Evolutionary conservation across 2,797 vertebrate genomes (phyloP).

Genomic region (Capromys pilorides): DNA sequence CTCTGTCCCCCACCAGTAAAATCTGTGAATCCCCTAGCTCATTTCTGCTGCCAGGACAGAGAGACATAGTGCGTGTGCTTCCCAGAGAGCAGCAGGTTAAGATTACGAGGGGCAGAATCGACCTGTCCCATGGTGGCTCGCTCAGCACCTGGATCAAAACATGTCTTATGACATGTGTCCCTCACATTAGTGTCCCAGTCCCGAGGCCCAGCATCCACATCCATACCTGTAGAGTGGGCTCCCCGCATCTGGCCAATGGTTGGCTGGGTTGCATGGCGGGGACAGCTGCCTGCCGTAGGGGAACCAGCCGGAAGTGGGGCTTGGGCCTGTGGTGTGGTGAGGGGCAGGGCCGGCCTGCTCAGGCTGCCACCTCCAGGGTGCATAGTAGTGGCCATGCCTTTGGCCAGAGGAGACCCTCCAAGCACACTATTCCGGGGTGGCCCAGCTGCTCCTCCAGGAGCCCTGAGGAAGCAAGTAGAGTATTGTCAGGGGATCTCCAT

Average conservation of each 20-base stretch:
- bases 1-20: constrained; percentile 41
- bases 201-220: fast-evolving
- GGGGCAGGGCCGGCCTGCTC: constrained; percentile 88
- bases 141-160: constrained; percentile 51
- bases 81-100: constrained; percentile 77
- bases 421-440: constrained; percentile 89
- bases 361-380: constrained; percentile 84
- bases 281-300: constrained; percentile 91
- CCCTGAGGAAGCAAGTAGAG: constrained; percentile 85
- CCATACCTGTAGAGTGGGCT: constrained; percentile 92
- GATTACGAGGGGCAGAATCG: constrained; percentile 72
- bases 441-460: constrained; percentile 91
- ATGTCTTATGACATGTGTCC: neutral
- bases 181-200: fast-evolving
- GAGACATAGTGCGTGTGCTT: constrained; percentile 75
- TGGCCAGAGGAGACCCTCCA: constrained; percentile 85
- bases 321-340: constrained; percentile 87
- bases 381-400: constrained; percentile 86
- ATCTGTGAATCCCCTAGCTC: constrained; percentile 52
- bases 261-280: constrained; percentile 90
- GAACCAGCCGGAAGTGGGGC: constrained; percentile 88
- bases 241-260: constrained; percentile 87
- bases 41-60: constrained; percentile 77
- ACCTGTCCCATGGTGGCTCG: neutral
- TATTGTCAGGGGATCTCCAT: neutral